A percentile compares a stretch with the other conserved stretches of the same genome.
phyloP scores from a whole-genome alignment of 2,113 vertebrate genomes.

The Odocoileus virginianus region DNA sequence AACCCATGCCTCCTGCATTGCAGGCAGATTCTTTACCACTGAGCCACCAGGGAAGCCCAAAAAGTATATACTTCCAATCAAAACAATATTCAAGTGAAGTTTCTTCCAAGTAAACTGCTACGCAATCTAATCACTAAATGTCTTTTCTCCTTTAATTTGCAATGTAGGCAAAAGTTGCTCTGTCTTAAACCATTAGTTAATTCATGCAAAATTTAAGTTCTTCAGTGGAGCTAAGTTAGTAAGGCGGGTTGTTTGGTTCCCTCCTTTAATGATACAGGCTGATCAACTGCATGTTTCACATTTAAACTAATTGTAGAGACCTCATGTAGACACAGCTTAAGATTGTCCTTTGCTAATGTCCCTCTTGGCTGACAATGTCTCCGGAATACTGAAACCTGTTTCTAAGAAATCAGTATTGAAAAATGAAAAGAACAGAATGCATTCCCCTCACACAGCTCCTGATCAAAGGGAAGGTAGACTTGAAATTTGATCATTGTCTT shows the following conservation, averaged over 20 bases:
- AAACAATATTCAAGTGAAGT: not conserved
- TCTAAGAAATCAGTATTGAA: conserved; percentile 11
- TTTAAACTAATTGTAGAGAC: not conserved
- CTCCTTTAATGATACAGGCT: not conserved
- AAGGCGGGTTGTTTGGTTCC: not conserved
- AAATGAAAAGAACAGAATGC: not conserved
- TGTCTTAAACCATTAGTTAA: not conserved
- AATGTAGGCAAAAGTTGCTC: not conserved
- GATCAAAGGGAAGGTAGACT: not conserved
- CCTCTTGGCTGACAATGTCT: not conserved
- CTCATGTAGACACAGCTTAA: not conserved
- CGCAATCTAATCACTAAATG: not conserved
- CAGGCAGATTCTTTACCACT: not conserved
- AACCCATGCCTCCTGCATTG: not conserved
- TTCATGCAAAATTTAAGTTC: not conserved
- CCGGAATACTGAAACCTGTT: not conserved
- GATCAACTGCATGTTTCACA: not conserved
- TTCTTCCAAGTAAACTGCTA: not conserved
- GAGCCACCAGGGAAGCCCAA: not conserved
- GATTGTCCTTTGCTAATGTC: not conserved
- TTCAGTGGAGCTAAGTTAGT: not conserved
- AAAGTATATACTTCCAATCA: not conserved
- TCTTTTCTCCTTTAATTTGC: not conserved
- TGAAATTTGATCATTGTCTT: fast-evolving
- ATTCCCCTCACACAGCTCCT: not conserved